These are phyloP conservation scores for Hassar affinis DNA, from an alignment of 2,113 vertebrate genomes.

Conservation along the genomic window DNA sequence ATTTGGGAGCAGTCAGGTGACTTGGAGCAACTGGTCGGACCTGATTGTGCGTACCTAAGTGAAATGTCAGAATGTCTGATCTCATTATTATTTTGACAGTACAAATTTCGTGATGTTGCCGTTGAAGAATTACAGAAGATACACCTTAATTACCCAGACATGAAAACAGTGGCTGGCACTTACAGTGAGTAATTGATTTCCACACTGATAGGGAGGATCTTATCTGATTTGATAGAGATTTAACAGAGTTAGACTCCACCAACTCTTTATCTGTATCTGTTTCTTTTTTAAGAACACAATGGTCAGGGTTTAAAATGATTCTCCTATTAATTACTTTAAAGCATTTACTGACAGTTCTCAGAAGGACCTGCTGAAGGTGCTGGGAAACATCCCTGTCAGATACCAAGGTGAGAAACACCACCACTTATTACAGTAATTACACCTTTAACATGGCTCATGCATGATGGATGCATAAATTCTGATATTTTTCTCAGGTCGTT, in stretches of 20 bases:
- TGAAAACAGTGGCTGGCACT: slow-evolving; percentile 58
- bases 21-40: slow-evolving; percentile 14
- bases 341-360: slow-evolving; percentile 89
- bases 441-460: not conserved
- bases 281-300: not conserved
- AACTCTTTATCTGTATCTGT: not conserved
- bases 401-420: slow-evolving; percentile 78
- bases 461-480: not conserved
- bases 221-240: not conserved
- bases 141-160: slow-evolving; percentile 57
- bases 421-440: not conserved
- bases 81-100: slow-evolving; percentile 62
- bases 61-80: not conserved
- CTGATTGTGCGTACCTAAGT: not conserved
- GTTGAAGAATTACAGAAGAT: slow-evolving; percentile 73
- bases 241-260: too few species aligned
- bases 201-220: not conserved
- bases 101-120: slow-evolving; percentile 75
- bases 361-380: slow-evolving; percentile 88
- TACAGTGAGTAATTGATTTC: slow-evolving; percentile 67
- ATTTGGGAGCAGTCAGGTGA: slow-evolving; percentile 13
- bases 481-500: slow-evolving; percentile 70
- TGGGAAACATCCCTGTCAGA: slow-evolving; percentile 83
- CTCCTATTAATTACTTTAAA: slow-evolving; percentile 61
- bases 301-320: not conserved